Evolutionary conservation across 2,113 vertebrate species (phyloP), one percentile per base, ranked within the genome.

Genomic region (Tyrannus savana): DNA sequence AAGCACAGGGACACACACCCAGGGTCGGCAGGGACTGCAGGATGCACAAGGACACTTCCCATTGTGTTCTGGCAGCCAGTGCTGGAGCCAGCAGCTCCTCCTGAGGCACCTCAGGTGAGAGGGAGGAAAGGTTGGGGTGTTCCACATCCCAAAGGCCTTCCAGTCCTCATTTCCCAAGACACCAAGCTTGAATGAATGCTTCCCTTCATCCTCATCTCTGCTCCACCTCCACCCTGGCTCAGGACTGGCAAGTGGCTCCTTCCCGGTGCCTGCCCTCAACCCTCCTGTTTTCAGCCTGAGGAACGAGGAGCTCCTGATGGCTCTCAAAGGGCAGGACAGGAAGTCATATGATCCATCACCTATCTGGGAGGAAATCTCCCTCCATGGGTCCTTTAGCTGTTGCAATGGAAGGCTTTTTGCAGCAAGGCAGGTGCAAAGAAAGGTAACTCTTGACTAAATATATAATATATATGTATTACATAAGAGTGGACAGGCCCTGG

Each of bases 291-390:
- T 11, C 53, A 59, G 58, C 46, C 50, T 46, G 41, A 85, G 42
- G n/a, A 67, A 37, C 0, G 0, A 50, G 15, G 28, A 35, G 46
- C 9, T 14, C 27, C 72, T 62, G 42, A 9, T 25, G 23, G 55
- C 25, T 77, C 44, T 55, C 28, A 2, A 14, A 60, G 52, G 28
- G 44, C 58, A 63, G 53, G 15, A n/a, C 68, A 76, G 41, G 41
- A 73, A 39, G 44, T 33, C 16, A 1, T 0, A 2, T 10, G 44
- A 46, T 55, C 55, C 9, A 10, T 19, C 46, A 14, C 1, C 28
- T 25, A 0, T 39, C 13, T 49, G 60, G 15, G 28, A 62, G 8
- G 30, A 78, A 12, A 21, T 46, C 37, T 53, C 53, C 72, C 18
- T 56, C 50, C 24, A 3, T 0, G 9, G 6, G 23, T 44, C 58